Conservation (phyloP, 2,888 invertebrate species). For the Asteroscopus sphinx region DNA sequence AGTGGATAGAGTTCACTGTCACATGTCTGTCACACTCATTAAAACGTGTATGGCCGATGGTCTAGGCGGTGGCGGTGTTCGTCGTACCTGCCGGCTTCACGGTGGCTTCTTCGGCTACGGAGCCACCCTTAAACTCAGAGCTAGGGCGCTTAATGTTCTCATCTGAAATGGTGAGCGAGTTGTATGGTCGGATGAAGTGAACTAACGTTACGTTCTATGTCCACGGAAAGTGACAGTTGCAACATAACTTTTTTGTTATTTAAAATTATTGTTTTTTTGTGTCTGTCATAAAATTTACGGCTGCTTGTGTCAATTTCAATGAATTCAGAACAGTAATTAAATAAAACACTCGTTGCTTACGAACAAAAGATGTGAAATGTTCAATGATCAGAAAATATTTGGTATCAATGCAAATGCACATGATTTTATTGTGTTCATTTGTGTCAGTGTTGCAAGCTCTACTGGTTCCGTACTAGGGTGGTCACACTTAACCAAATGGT, state of each 20-base stretch:
- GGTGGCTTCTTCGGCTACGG: slow-evolving; percentile 84
- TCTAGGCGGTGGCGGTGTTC: slow-evolving; percentile 83
- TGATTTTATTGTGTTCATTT: slow-evolving; percentile 69
- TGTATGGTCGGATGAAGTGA: slow-evolving; percentile 85
- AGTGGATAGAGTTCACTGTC: slow-evolving; percentile 80
- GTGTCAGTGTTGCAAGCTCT: slow-evolving; percentile 87
- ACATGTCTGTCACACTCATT: slow-evolving; percentile 84
- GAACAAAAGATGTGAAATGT: slow-evolving; percentile 64
- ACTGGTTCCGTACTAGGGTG: slow-evolving; percentile 75
- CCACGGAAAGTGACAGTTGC: slow-evolving; percentile 65
- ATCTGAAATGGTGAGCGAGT: slow-evolving; percentile 90
- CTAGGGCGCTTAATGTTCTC: slow-evolving; percentile 95
- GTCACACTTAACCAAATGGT: slow-evolving; percentile 73
- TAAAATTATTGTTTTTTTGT: background rate
- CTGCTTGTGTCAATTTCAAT: slow-evolving; percentile 36
- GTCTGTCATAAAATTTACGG: background rate
- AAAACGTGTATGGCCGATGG: slow-evolving; percentile 82
- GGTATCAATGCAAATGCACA: slow-evolving; percentile 49
- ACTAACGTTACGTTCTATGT: slow-evolving; percentile 78
- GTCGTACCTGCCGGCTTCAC: slow-evolving; percentile 87
- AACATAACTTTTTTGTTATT: slow-evolving; percentile 1
- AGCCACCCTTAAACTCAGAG: slow-evolving; percentile 95
- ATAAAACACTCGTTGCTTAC: slow-evolving; percentile 60
- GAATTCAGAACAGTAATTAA: slow-evolving; percentile 56
- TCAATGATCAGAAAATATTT: slow-evolving; percentile 52